These are phyloP conservation scores for Caenorhabditis sp. DNA, from an alignment of 2,888 invertebrate genomes.

Conservation along the genomic window DNA sequence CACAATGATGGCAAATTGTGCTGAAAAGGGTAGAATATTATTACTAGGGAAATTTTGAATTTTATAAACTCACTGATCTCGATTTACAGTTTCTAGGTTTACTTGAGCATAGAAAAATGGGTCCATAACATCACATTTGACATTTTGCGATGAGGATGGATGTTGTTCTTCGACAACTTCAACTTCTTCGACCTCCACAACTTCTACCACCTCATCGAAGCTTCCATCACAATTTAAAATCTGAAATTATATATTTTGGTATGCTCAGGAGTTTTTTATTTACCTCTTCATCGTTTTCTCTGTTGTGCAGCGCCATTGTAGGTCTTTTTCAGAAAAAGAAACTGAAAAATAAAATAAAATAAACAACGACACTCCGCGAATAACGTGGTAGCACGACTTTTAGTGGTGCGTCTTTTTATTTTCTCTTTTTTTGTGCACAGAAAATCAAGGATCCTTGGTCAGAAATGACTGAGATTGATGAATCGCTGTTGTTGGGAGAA, in stretches of 20 bases:
- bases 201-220: not conserved
- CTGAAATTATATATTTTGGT: not conserved
- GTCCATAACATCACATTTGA: slow-evolving; percentile 21
- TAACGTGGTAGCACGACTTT: not conserved
- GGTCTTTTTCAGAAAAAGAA: not conserved
- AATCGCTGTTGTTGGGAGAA: slow-evolving; percentile 37
- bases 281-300: not conserved
- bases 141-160: slow-evolving; percentile 1
- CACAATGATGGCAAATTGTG: slow-evolving; percentile 24
- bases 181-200: slow-evolving; percentile 1
- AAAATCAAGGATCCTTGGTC: not conserved
- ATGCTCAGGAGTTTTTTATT: not conserved
- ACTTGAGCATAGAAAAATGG: slow-evolving; percentile 8
- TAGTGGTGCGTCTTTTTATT: not conserved
- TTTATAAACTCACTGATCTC: slow-evolving; percentile 26
- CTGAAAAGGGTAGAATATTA: slow-evolving; percentile 11
- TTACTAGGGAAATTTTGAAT: not conserved
- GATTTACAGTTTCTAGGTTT: slow-evolving; percentile 15
- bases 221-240: not conserved
- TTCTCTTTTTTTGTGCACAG: not conserved
- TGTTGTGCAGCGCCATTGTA: not conserved
- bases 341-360: not conserved
- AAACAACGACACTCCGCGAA: not conserved
- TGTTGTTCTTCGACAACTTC: slow-evolving; percentile 1
- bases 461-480: slow-evolving; percentile 45